phyloP scores from a whole-genome alignment of 2,797 vertebrate species.

The Melanotaenia parkinsoni region DNA sequence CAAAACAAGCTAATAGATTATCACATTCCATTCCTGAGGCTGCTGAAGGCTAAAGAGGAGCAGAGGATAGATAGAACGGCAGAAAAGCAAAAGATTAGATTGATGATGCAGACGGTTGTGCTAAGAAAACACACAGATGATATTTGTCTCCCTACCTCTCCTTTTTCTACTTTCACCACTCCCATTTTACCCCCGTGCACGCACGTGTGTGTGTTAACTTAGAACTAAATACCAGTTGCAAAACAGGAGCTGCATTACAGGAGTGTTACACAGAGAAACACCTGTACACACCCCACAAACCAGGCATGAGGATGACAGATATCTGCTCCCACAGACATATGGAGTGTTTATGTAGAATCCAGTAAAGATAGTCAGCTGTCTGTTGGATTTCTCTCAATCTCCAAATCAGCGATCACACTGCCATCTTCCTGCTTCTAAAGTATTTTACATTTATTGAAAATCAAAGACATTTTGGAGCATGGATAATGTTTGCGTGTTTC shows the following conservation, averaged over 20 bases:
- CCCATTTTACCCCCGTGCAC: conserved; percentile 16
- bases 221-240: conserved; percentile 37
- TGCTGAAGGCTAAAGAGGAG: conserved; percentile 43
- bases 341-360: conserved; percentile 64
- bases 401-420: conserved; percentile 25
- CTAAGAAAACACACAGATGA: conserved; percentile 40
- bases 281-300: conserved; percentile 54
- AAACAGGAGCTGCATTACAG: conserved; percentile 56
- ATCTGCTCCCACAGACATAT: conserved; percentile 36
- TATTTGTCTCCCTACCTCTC: conserved; percentile 36
- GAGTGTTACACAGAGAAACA: conserved; percentile 67
- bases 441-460: conserved; percentile 16
- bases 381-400: conserved; percentile 31
- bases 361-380: conserved; percentile 71
- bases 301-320: conserved; percentile 44
- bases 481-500: background rate
- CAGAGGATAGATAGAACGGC: conserved; percentile 28
- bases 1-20: conserved; percentile 54
- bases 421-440: conserved; percentile 18
- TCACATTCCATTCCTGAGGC: conserved; percentile 38
- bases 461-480: background rate
- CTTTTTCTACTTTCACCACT: conserved; percentile 14
- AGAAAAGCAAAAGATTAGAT: conserved; percentile 47
- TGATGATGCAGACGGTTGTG: conserved; percentile 51
- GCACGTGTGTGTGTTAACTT: conserved; percentile 6